Conservation (phyloP, 2,113 vertebrate genomes). For the Macaca nemestrina region DNA sequence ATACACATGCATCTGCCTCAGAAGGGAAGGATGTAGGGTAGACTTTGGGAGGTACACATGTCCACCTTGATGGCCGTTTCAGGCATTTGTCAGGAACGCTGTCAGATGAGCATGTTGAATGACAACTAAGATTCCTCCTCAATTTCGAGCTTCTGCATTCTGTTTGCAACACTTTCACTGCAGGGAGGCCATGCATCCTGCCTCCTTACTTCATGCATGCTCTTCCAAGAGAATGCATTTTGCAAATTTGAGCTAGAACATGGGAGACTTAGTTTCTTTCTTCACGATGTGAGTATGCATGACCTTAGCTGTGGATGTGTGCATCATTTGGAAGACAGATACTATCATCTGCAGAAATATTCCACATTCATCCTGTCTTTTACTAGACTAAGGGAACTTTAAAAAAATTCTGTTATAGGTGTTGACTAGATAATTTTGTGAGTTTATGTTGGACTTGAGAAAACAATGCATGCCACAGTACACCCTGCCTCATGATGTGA, state of each 20-base stretch:
- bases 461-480: fast-evolving
- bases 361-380: too few species aligned
- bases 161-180: fast-evolving
- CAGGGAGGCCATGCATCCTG: fast-evolving
- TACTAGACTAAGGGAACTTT: not conserved
- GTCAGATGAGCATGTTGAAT: fast-evolving
- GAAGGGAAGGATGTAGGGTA: too few species aligned
- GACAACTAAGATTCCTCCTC: too few species aligned
- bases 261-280: not conserved
- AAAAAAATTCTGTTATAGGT: not conserved
- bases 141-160: not conserved
- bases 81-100: too few species aligned
- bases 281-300: fast-evolving
- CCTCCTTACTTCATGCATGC: fast-evolving
- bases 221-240: not conserved
- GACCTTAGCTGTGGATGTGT: fast-evolving
- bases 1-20: fast-evolving
- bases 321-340: fast-evolving
- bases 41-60: fast-evolving
- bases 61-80: not conserved
- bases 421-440: not conserved
- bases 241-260: not conserved
- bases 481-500: fast-evolving
- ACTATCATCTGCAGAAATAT: too few species aligned
- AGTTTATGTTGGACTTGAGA: not conserved